These are phyloP conservation scores for Sebastolobus altivelis DNA, from an alignment of 2,797 vertebrate genomes.

Conservation along the genomic window DNA sequence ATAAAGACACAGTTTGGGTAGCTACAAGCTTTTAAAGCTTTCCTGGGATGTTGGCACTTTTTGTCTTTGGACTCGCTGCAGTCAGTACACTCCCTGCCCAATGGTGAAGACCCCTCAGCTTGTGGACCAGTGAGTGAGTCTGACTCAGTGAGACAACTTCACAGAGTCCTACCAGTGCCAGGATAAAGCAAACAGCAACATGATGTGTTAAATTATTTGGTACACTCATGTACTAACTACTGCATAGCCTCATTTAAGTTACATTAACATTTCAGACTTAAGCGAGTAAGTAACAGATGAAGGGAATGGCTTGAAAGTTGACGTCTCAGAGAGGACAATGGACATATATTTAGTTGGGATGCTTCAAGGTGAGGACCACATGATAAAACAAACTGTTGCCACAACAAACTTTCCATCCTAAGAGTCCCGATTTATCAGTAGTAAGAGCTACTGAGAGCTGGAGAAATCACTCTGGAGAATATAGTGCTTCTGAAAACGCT, in stretches of 20 bases:
- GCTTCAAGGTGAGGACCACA: background rate
- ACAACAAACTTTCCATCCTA: background rate
- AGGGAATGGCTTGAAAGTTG: background rate
- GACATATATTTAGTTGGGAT: background rate
- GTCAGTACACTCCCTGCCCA: slow-evolving; percentile 2
- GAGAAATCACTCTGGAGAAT: slow-evolving; percentile 34
- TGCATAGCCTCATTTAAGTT: background rate
- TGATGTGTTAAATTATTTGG: background rate
- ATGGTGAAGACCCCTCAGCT: slow-evolving; percentile 2
- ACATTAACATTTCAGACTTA: background rate
- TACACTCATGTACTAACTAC: background rate
- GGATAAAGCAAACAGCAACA: background rate
- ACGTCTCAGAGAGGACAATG: background rate
- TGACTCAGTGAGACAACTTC: background rate
- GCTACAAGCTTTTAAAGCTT: slow-evolving; percentile 9
- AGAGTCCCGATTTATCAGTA: background rate
- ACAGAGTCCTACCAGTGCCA: background rate
- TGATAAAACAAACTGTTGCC: background rate
- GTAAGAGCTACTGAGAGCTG: slow-evolving; percentile 4
- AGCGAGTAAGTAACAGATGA: background rate
- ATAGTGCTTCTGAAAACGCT: slow-evolving; percentile 37
- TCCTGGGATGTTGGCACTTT: background rate
- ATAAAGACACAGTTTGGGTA: background rate
- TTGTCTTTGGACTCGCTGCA: background rate
- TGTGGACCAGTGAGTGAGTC: background rate